Evolutionary conservation across 2,113 vertebrate species (phyloP), one percentile per base, ranked within the genome.

Genomic region (Crotalus tigris): DNA sequence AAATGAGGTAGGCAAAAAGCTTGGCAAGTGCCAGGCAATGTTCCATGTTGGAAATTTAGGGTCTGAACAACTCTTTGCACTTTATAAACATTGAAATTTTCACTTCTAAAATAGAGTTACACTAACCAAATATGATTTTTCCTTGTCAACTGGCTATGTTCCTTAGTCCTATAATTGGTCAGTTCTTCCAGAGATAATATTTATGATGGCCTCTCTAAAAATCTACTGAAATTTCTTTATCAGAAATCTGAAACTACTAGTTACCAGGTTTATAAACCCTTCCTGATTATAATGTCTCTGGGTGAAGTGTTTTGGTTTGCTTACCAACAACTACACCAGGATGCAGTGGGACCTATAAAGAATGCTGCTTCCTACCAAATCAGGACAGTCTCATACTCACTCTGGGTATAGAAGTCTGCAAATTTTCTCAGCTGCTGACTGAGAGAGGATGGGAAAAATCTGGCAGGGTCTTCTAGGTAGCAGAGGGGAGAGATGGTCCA

Each of bases 401-500:
- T 98, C 95, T 96, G 98, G 21, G 91, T 93, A 97, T 99, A 99
- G 98, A 99, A 99, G 93, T 98, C 97, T 0, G 98, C 97, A 91
- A 99, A 99, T 33, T 97, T 97, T 0, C 93, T 96, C 96, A 99
- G 96, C 9, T 98, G 98, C 93, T 94, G 97, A 95, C 98, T 98
- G 93, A 99, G 98, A 3, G 96, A 95, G 0, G 91, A n/a, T 0
- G 99, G 97, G 91, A 99, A 98, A 92, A 98, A 97, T 87, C 93
- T 96, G 3, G 69, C 89, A 0, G 99, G 98, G 3, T 98, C 94
- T 0, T 98, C 98, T 64, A 98, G 96, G 96, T 98, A 98, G 95
- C 98, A 98, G 39, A 98, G 96, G 0, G 98, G 96, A 6, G 98
- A 98, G 0, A 98, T 92, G 0, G 98, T 97, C 99, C 99, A 99